These are phyloP conservation scores for Myrmecophaga tridactyla DNA, from an alignment of 2,113 vertebrate species.

Conservation along the genomic window DNA sequence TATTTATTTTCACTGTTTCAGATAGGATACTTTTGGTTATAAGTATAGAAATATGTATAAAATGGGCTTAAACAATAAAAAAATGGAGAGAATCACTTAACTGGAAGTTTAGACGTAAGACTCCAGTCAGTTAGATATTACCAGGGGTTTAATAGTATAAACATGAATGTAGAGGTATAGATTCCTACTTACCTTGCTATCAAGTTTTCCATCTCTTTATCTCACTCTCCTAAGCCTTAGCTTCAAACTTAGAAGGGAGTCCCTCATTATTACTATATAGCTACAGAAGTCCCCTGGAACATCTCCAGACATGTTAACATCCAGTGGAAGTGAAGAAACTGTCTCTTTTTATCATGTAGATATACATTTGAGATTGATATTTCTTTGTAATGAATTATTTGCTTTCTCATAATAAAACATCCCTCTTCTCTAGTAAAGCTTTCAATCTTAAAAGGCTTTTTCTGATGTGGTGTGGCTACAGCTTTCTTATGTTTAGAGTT, in stretches of 20 bases:
- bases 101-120: background rate
- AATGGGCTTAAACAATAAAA: background rate
- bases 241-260: background rate
- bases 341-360: background rate
- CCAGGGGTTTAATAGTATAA: background rate
- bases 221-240: background rate
- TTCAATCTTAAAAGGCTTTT: background rate
- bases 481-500: background rate
- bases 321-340: background rate
- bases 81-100: background rate
- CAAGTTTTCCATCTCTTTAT: background rate
- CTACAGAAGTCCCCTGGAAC: background rate
- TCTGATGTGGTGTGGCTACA: background rate
- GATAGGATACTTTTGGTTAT: background rate
- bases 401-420: background rate
- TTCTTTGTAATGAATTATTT: background rate
- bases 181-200: background rate
- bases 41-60: background rate
- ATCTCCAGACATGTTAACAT: background rate
- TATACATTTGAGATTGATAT: background rate
- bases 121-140: background rate
- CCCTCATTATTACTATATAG: background rate
- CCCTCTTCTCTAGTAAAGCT: background rate
- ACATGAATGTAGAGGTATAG: too few relatives aligned
- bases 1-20: constrained; percentile 8